Conservation (phyloP, 2,888 invertebrate genomes). For the Lutraria lutraria region DNA sequence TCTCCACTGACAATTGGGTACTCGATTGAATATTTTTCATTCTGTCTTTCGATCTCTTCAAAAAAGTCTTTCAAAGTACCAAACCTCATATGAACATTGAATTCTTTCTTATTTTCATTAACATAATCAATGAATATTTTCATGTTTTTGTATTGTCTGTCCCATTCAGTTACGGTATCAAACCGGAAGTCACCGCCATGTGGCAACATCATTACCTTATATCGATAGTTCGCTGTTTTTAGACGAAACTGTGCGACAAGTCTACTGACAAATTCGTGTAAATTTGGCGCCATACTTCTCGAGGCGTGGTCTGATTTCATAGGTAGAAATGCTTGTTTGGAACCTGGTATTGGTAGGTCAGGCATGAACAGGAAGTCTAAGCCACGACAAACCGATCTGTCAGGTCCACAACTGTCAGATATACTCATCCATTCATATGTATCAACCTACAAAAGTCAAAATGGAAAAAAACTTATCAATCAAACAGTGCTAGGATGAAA, state of each 20-base stretch:
- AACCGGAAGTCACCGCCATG: slow-evolving; percentile 98
- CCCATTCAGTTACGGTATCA: slow-evolving; percentile 95
- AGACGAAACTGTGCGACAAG: slow-evolving; percentile 95
- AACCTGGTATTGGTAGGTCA: slow-evolving; percentile 89
- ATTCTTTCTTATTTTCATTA: slow-evolving; percentile 91
- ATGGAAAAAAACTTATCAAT: neutral
- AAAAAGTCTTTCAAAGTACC: slow-evolving; percentile 97
- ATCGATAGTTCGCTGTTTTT: slow-evolving; percentile 95
- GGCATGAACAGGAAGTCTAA: slow-evolving; percentile 91
- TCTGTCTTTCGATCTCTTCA: slow-evolving; percentile 76
- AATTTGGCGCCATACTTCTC: slow-evolving; percentile 91
- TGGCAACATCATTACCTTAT: slow-evolving; percentile 96
- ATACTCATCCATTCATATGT: slow-evolving; percentile 99
- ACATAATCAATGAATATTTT: slow-evolving; percentile 94
- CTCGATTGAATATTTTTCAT: slow-evolving; percentile 48
- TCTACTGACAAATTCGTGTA: slow-evolving; percentile 93
- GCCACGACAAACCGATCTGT: slow-evolving; percentile 90
- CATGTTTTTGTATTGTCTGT: slow-evolving; percentile 97
- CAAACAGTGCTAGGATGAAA: no score
- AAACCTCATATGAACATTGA: slow-evolving; percentile 87
- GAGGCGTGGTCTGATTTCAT: slow-evolving; percentile 31
- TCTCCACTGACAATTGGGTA: slow-evolving; percentile 94
- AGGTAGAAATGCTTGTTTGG: slow-evolving; percentile 38
- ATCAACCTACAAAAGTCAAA: slow-evolving; percentile 91
- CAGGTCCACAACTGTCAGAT: slow-evolving; percentile 97